phyloP scores from a whole-genome alignment of 2,797 vertebrate species.

The Catamblyrhynchus diadema region DNA sequence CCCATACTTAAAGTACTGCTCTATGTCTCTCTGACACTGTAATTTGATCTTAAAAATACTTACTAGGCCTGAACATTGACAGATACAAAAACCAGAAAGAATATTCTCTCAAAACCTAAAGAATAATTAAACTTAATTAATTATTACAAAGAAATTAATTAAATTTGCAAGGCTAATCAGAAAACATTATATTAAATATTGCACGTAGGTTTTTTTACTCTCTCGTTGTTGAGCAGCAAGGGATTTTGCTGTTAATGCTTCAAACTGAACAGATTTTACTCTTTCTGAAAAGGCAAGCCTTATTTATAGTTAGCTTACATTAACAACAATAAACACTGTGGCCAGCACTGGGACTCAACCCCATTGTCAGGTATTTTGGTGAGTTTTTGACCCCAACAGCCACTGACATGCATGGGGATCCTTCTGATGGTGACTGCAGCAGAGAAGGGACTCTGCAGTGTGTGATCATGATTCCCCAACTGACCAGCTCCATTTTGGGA shows the following conservation, averaged over 20 bases:
- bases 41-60: background rate
- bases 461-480: accelerated
- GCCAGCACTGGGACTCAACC: background rate
- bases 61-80: background rate
- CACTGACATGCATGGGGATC: background rate
- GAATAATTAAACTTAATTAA: background rate
- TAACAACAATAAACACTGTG: background rate
- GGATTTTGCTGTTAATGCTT: background rate
- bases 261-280: background rate
- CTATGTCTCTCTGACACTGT: background rate
- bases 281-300: background rate
- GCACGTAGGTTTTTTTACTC: background rate
- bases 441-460: background rate
- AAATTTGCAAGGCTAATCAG: background rate
- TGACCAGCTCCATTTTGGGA: background rate
- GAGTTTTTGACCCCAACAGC: background rate
- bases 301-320: background rate
- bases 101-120: background rate
- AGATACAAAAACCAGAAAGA: background rate
- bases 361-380: background rate
- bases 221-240: background rate
- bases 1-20: background rate
- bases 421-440: background rate
- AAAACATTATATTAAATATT: background rate
- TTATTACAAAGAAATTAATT: background rate